These are phyloP conservation scores for Disparrhopalites patrizii DNA, from an alignment of 2,888 invertebrate genomes.

Conservation along the genomic window DNA sequence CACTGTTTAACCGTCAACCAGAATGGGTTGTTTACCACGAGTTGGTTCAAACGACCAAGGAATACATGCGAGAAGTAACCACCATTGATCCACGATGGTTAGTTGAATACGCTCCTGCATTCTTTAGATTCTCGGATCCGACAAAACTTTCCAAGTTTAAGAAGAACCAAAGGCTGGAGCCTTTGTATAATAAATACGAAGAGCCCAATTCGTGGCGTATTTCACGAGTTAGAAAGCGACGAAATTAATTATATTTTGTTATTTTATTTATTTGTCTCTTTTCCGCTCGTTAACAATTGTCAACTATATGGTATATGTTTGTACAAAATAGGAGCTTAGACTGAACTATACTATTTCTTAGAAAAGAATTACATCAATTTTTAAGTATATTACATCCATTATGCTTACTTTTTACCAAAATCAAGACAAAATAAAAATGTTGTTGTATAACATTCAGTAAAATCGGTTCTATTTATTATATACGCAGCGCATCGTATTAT, in stretches of 20 bases:
- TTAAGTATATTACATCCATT: too few relatives aligned
- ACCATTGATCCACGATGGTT: slow-evolving; percentile 98
- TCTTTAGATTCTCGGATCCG: slow-evolving; percentile 98
- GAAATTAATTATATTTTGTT: slow-evolving; percentile 62
- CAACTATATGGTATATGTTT: too few relatives aligned
- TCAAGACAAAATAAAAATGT: too few relatives aligned
- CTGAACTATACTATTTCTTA: too few relatives aligned
- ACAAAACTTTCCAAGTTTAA: slow-evolving; percentile 98
- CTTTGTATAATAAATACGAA: slow-evolving; percentile 97
- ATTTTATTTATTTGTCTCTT: background rate
- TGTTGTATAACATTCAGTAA: too few relatives aligned
- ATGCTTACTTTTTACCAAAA: too few relatives aligned
- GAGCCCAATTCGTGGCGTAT: slow-evolving; percentile 99
- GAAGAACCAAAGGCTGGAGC: slow-evolving; percentile 96
- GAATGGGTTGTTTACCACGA: slow-evolving; percentile 99
- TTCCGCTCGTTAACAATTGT: too few relatives aligned
- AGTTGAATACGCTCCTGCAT: slow-evolving; percentile 97
- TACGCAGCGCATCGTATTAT: too few relatives aligned
- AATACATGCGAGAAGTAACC: slow-evolving; percentile 98
- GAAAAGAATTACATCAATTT: too few relatives aligned
- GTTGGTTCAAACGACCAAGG: slow-evolving; percentile 96
- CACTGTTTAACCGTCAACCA: slow-evolving; percentile 95
- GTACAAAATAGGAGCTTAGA: too few relatives aligned
- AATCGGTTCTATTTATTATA: too few relatives aligned
- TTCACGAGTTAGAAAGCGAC: slow-evolving; percentile 79